Base-by-base conservation (phyloP, 2,888 invertebrate species). In the Nymphalis polychloros region DNA sequence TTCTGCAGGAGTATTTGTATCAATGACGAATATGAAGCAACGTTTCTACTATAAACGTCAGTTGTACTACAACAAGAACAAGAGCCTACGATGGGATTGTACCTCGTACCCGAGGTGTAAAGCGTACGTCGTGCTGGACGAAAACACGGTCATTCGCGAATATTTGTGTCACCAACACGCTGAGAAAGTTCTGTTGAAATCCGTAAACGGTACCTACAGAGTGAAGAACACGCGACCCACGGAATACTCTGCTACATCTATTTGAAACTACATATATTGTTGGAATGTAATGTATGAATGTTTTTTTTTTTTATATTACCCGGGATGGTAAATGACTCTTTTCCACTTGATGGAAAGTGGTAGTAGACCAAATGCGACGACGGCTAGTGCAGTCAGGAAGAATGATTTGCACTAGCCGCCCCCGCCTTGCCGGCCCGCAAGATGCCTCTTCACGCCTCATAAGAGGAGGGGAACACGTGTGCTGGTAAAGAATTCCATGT, bases 1-100 rank as follows among this genome's bases (percentile, higher is more conserved):
- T 23, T 23, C 23, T 23, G 55, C 71, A 73, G 74, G 66, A 10
- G 52, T 59, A 8, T 59, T 72, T 41, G 48, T 74, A 27, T 66
- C 59, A 6, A 68, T 62, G 67, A 53, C 31, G 41, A 72, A 75
- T 48, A 72, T 67, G 27, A 73, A 72, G 63, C 53, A 60, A 23
- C 70, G 75, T 2, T 70, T 71, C 41, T 63, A 53, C 48, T 70
- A 67, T 7, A 41, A 52, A 13, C 64, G 69, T 5, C 63, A 70
- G 55, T 27, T 75, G 10, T 75, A 72, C 63, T 75, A 75, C 31
- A 75, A 67, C 53, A 76, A 76, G 46, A 76, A 75, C 63, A 64
- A 47, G 35, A 73, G 76, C 20, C 55, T 59, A 35, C 63, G 75
- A 23, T 76, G 75, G 74, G 62, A 75, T 50, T 75, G 75, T 49